Percentiles rank a stretch among this genome's conserved stretches.
These are phyloP conservation scores for Heliconius melpomene DNA, from an alignment of 1,140 invertebrate species.

Conservation along the genomic window DNA sequence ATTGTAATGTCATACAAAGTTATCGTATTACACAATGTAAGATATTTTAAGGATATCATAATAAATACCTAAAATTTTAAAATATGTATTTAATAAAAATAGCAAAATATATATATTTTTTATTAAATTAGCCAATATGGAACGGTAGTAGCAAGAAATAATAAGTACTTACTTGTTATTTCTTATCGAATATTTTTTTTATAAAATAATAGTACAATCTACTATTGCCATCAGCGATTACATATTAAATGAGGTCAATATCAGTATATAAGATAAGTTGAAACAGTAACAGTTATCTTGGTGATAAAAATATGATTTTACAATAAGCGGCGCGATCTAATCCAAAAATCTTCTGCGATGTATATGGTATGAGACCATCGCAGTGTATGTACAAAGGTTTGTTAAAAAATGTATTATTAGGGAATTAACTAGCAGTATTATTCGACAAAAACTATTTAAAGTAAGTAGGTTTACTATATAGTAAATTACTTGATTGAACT, in stretches of 20 bases:
- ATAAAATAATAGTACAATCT: conserved; percentile 1
- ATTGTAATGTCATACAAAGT: not conserved
- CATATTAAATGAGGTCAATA: conserved; percentile 41
- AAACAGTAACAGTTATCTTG: conserved; percentile 23
- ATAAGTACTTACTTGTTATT: not conserved
- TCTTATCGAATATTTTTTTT: not conserved
- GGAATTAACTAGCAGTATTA: too few relatives aligned
- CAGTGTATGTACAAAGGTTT: too few relatives aligned
- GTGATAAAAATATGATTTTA: conserved; percentile 21
- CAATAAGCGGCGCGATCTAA: not conserved
- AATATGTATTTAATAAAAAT: too few relatives aligned
- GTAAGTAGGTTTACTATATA: too few relatives aligned
- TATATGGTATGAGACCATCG: too few relatives aligned
- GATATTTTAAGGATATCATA: too few relatives aligned
- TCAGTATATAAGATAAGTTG: conserved; percentile 37
- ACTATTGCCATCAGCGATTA: conserved; percentile 25
- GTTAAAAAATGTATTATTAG: too few relatives aligned
- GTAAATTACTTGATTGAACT: too few relatives aligned
- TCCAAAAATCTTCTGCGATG: not conserved
- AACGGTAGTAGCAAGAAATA: not conserved
- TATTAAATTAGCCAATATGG: too few relatives aligned
- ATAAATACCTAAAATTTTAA: too few relatives aligned
- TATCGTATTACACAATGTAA: not conserved
- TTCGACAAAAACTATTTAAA: too few relatives aligned
- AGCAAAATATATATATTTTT: too few relatives aligned